Conservation (phyloP, 2,888 invertebrate genomes). For the Cheilosia soror region DNA sequence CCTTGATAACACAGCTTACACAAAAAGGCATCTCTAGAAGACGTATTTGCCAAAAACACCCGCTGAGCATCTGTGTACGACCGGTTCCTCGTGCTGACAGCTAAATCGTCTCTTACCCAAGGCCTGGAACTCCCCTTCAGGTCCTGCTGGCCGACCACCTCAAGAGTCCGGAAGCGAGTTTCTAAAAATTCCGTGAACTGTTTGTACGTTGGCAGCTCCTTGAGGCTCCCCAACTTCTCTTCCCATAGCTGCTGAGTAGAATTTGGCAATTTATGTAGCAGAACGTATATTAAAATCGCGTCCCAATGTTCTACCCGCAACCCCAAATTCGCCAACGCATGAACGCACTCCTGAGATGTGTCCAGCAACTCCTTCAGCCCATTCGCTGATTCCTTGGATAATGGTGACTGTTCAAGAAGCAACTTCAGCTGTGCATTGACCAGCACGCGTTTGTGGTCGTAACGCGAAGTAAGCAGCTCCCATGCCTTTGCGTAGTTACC, state of each 20-base stretch:
- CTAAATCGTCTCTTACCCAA: not conserved
- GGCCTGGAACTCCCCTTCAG: not conserved
- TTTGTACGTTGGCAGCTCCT: not conserved
- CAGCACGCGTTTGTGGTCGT: slow-evolving; percentile 12
- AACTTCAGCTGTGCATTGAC: slow-evolving; percentile 3
- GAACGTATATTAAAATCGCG: no score
- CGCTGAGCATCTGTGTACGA: not conserved
- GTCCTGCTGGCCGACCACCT: not conserved
- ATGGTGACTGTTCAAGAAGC: not conserved
- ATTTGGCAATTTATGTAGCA: no score
- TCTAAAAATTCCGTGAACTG: not conserved
- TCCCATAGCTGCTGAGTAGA: not conserved
- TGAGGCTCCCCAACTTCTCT: not conserved
- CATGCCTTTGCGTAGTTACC: slow-evolving; percentile 1
- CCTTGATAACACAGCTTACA: not conserved
- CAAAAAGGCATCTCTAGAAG: not conserved
- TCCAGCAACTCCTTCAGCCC: no score
- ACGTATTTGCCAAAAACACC: not conserved
- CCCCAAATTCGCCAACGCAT: no score
- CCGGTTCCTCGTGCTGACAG: not conserved
- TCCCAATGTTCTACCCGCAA: no score
- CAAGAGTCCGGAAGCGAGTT: not conserved
- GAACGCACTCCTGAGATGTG: no score
- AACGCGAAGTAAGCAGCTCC: not conserved
- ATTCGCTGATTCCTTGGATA: no score